phyloP scores from a whole-genome alignment of 2,888 invertebrate genomes.

The Choristoneura rosaceana region DNA sequence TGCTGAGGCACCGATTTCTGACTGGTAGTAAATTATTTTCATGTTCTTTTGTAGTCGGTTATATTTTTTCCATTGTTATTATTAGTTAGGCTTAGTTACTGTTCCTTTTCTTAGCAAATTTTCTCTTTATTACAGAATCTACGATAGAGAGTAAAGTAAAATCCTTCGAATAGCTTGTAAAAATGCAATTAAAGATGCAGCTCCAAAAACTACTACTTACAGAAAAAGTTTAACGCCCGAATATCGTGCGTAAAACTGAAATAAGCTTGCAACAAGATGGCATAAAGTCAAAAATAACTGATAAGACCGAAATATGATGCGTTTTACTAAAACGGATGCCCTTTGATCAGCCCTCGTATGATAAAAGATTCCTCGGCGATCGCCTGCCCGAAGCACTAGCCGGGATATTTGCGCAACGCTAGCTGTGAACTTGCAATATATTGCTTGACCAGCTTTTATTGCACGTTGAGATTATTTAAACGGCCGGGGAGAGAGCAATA shows the following conservation, averaged over 20 bases:
- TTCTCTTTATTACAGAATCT: too few species aligned
- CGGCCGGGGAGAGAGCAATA: conserved; percentile 63
- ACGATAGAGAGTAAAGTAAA: too few species aligned
- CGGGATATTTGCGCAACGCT: conserved; percentile 61
- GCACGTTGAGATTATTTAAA: conserved; percentile 73
- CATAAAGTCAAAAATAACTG: background rate
- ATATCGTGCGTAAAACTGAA: background rate
- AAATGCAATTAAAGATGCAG: too few species aligned
- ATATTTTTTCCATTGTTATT: too few species aligned
- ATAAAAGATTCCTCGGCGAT: background rate
- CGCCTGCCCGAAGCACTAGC: background rate
- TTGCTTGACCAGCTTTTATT: conserved; percentile 66
- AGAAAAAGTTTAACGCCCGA: too few species aligned
- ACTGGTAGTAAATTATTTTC: too few species aligned
- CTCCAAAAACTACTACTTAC: background rate
- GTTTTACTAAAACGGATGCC: background rate
- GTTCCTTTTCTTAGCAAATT: too few species aligned
- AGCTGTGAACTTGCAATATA: conserved; percentile 66
- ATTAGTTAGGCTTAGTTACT: too few species aligned
- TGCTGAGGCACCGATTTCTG: too few species aligned
- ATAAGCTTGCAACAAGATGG: too few species aligned
- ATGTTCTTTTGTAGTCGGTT: too few species aligned
- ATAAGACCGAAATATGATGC: background rate
- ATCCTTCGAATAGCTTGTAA: too few species aligned
- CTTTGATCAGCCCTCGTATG: background rate